Evolutionary conservation across 2,113 vertebrate species (phyloP), one percentile per base, ranked within the genome.

Genomic region (Rhinopithecus roxellana): DNA sequence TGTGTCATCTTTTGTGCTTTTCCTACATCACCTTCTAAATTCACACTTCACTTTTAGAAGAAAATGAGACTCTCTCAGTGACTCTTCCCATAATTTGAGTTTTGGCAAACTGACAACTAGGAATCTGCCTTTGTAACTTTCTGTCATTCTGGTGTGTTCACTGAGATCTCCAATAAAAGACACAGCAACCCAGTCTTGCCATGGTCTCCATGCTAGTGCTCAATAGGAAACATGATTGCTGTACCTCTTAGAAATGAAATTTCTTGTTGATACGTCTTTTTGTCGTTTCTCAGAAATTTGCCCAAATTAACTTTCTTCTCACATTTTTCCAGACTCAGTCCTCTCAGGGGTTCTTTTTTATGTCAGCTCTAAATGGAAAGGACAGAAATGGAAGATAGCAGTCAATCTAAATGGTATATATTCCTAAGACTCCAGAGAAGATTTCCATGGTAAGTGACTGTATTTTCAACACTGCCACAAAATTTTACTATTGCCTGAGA

Each of bases 201-300:
- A 38, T 52, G 70, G 85, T 93, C 80, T 97, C 89, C 94, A 94
- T 81, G 45, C 89, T 96, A 11, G 48, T 84, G 61, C 1, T 35
- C 93, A 52, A 72, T 40, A 69, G 83, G 97, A 0, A 2, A 96
- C 20, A 75, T 81, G 30, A 40, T 84, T 93, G n/a, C 52, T 98
- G 94, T 86, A 32, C 72, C 84, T 97, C 2, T 0, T 78, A 92
- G 75, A 94, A 85, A 83, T 95, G 93, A 1, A 1, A 9, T 92
- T 98, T 92, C 61, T 97, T 96, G 72, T 97, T 74, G 97, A 97
- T 79, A 59, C 50, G 92, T 85, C 77, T 97, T 82, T 97, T 88
- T 59, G 61, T 98, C 59, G 48, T 98, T 97, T 96, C 90, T 93
- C 25, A 86, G 88, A 95, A 95, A 97, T 93, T 96, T 87, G 35